Base-by-base conservation (phyloP, 1,140 invertebrate species). In the Temnothorax curvispinosus region DNA sequence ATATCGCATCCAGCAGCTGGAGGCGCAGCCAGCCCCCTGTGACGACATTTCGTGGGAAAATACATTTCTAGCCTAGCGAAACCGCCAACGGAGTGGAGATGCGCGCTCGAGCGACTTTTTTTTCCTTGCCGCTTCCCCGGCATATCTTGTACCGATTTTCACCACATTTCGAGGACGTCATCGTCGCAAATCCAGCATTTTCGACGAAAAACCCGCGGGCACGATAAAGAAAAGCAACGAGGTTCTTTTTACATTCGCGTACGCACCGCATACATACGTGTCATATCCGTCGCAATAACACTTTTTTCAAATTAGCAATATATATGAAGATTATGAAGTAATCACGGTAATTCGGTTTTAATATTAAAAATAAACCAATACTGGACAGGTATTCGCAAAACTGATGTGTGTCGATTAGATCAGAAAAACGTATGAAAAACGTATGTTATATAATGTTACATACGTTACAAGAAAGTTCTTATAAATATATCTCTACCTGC, bases 1-100 rank as follows among this genome's bases (percentile, higher is more conserved):
- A 94, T 94, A 94, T 93, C 93, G 92, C 85, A 90, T 87, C 91
- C 84, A 92, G 91, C 93, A 94, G 93, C 94, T 93, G 92, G 89
- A 92, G 92, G 67, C 67, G 67, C 60, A 38, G 60, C 6, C 60
- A 64, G 90, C 91, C 90, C 91, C 92, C 85, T 88, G 88, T 91
- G 90, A 92, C 91, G 91, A 94, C 90, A 92, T 86, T 92, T 94
- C 91, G 65, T 89, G 89, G 91, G 90, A 92, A 94, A 94, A 94
- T 94, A 90, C 93, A 94, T 94, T 69, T 94, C 93, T 93, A 91
- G 65, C 90, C 80, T 72, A 56, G 78, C 65, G 78, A 86, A 92
- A 67, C 50, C 86, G 58, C 81, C 90, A 85, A 50, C 65, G 41
- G 77, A 76, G 88, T 92, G 87, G 92, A 94, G 91, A 94, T 94